Evolutionary conservation across 1,140 invertebrate genomes (phyloP), one percentile per base, ranked within the genome.

Genomic region (Scaptodrosophila lebanonensis): DNA sequence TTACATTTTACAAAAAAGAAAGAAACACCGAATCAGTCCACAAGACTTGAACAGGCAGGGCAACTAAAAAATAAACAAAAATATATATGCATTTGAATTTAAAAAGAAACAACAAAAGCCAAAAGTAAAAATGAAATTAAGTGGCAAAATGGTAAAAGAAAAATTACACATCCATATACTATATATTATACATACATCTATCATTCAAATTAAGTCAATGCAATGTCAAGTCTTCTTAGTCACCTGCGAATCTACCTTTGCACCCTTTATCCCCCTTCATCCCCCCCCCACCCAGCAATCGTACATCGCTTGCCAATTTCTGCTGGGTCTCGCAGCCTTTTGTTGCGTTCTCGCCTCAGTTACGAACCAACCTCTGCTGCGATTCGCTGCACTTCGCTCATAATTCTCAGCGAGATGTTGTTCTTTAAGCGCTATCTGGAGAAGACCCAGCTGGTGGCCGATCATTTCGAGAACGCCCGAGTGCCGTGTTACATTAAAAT

Each of bases 401-500:
- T 25, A 3, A 25, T 25, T 8, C 3, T n/a, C 40, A 16, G 27
- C 36, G 40, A 7, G 9, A 82, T 86, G 77, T 50, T 86, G 57
- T 83, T 85, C 20, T 85, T 85, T 35, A 83, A 85, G 43, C 83
- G 83, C 4, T 85, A 85, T 64, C 61, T 85, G 52, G 83, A 85
- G 51, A 85, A 82, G 44, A 66, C 77, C 0, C 83, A 85, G 16
- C 27, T 85, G 27, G 63, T 66, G 38, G 77, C 73, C 30, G 59
- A 85, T 15, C 58, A 83, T 18, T 85, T 85, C 35, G 73, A 83
- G 40, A 61, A 45, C 13, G 43, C 77, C 1, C 79, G 66, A 22
- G 54, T 85, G n/a, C 77, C 83, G 4, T 83, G 77, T 50, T 76
- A 85, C 39, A 58, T 71, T 15, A 85, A 83, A 64, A 82, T 85